A percentile compares a stretch with the other conserved stretches of the same genome.
These are phyloP conservation scores for Synergus gifuensis DNA, from an alignment of 2,888 invertebrate genomes.

Conservation along the genomic window DNA sequence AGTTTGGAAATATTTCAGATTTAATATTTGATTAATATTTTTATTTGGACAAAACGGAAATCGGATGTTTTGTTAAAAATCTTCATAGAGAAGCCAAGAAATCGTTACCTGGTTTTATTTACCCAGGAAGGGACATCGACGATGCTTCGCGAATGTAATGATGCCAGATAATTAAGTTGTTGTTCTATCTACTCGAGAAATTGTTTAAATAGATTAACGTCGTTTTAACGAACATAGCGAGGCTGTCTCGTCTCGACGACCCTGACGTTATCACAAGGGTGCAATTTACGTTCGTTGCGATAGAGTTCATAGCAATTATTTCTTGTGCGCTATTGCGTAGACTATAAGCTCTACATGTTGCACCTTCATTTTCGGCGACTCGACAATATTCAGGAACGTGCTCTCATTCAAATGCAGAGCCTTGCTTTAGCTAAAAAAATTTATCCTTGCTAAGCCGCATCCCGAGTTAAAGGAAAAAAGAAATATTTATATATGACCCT, in stretches of 20 bases:
- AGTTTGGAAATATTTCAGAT: no score
- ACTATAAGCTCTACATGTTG: background rate
- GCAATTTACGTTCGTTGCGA: conserved; percentile 5
- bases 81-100: background rate
- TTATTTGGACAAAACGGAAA: no score
- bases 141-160: conserved; percentile 45
- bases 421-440: conserved; percentile 1
- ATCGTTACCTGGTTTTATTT: conserved; percentile 42
- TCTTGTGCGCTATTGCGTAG: background rate
- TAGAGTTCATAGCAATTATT: conserved; percentile 38
- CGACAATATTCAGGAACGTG: conserved; percentile 38
- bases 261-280: conserved; percentile 34
- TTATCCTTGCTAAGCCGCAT: background rate
- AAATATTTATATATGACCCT: conserved; percentile 7
- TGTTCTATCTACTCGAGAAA: conserved; percentile 66
- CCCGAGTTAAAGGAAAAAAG: background rate
- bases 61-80: no score
- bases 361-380: conserved; percentile 27
- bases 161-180: conserved; percentile 65
- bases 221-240: conserved; percentile 48
- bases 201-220: conserved; percentile 57
- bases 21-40: no score
- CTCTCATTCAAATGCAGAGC: conserved; percentile 23
- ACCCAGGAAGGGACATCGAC: conserved; percentile 43
- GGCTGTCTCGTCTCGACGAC: conserved; percentile 46